A percentile compares a stretch with the other conserved stretches of the same genome.
These are phyloP conservation scores for Eupithecia dodoneata DNA, from an alignment of 2,888 invertebrate genomes.

Conservation along the genomic window DNA sequence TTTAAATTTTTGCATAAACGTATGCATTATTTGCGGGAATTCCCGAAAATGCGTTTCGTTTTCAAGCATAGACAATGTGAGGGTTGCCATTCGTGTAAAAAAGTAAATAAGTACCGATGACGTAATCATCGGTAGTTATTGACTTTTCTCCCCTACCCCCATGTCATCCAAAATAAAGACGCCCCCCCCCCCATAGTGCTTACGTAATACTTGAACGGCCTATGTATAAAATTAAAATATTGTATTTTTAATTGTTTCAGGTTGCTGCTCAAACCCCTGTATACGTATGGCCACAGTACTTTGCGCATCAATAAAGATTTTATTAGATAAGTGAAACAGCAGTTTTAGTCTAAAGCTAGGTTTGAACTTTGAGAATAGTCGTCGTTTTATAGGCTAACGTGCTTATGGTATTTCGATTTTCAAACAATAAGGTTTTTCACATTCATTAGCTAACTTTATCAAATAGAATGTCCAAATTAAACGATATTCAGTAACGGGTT, in stretches of 20 bases:
- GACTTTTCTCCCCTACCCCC: too few species aligned
- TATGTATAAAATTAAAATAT: background rate
- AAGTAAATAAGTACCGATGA: too few species aligned
- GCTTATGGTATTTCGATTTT: background rate
- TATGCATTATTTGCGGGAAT: too few species aligned
- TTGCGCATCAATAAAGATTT: conserved; percentile 61
- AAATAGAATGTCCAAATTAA: background rate
- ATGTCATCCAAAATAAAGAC: too few species aligned
- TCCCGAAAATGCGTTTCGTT: too few species aligned
- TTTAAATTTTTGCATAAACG: background rate
- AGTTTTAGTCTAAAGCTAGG: conserved; percentile 22
- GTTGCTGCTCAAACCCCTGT: conserved; percentile 56
- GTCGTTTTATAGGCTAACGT: background rate
- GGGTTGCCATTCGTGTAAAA: too few species aligned
- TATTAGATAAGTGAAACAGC: conserved; percentile 30
- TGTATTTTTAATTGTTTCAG: conserved; percentile 53
- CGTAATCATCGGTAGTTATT: too few species aligned
- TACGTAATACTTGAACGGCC: too few species aligned
- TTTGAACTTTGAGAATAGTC: background rate
- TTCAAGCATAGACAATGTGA: too few species aligned
- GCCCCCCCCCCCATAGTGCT: too few species aligned
- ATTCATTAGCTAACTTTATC: background rate
- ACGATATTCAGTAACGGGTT: background rate
- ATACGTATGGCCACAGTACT: conserved; percentile 74
- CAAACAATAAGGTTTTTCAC: background rate